Base-by-base conservation (phyloP, 2,888 invertebrate species). In the Cerastoderma edule region DNA sequence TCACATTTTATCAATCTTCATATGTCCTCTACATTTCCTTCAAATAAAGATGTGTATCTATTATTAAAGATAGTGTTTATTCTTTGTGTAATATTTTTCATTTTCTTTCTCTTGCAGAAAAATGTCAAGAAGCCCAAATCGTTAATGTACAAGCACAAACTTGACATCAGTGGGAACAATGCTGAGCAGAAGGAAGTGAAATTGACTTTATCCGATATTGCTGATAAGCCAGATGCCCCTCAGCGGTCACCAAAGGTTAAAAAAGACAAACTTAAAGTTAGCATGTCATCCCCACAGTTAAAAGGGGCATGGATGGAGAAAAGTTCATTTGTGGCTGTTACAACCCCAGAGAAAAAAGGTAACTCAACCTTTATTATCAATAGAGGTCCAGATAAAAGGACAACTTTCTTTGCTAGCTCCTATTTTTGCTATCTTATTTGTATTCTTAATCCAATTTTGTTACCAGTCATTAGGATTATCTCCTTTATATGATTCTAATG, bases 71-170 rank as follows among this genome's bases (percentile, higher is more conserved):
- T n/a, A n/a, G n/a, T n/a, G n/a, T n/a, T n/a, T n/a, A n/a, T n/a
- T n/a, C n/a, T n/a, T n/a, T n/a, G n/a, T n/a, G n/a, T n/a, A n/a
- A n/a, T n/a, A n/a, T n/a, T n/a, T n/a, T n/a, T n/a, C n/a, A 16
- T 64, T 64, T 27, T 16, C 27, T 30, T 46, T 67, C 57, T 19
- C 2, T 75, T 81, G 3, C 79, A 88, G 89, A 75, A 83, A 28
- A 83, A 83, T 53, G 90, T 91, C 24, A 86, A 82, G 70, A 91
- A 89, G 72, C 91, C 91, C 0, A 85, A 84, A 57, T 82, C 76
- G 24, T 87, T 86, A 13, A 81, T 85, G 48, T 87, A 89, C 63
- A 75, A 77, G 19, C 91, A 91, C 67, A 73, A 83, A n/a, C 83
- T 91, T 24, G 85, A 86, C 44, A 63, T 79, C 0, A 78, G 71